These are phyloP conservation scores for Euspilapteryx auroguttella DNA, from an alignment of 2,888 invertebrate genomes.

Conservation along the genomic window DNA sequence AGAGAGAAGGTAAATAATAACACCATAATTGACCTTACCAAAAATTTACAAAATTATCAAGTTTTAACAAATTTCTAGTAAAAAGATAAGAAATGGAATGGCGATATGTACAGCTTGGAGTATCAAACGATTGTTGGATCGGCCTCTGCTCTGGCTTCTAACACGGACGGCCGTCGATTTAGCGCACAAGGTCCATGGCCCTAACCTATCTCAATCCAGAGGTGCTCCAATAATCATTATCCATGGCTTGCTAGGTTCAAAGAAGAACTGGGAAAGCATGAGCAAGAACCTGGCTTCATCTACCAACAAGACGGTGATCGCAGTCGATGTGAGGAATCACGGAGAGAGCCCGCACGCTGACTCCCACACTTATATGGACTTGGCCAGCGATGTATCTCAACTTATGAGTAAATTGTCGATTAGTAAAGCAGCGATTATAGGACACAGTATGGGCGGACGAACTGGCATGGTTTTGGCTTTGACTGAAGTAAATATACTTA, in stretches of 20 bases:
- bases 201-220: slow-evolving; percentile 10
- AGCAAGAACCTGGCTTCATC: slow-evolving; percentile 67
- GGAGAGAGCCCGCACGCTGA: slow-evolving; percentile 82
- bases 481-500: slow-evolving; percentile 27
- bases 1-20: no score
- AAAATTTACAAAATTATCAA: no score
- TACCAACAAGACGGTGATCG: slow-evolving; percentile 67
- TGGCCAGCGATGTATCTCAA: slow-evolving; percentile 71
- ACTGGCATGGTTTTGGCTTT: slow-evolving; percentile 80
- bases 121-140: neutral
- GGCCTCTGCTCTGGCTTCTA: neutral
- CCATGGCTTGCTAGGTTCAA: slow-evolving; percentile 88
- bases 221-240: slow-evolving; percentile 68
- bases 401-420: slow-evolving; percentile 62
- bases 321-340: slow-evolving; percentile 89
- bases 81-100: neutral
- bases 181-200: slow-evolving; percentile 16
- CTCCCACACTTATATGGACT: slow-evolving; percentile 68
- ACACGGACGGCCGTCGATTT: slow-evolving; percentile 12
- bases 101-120: no score
- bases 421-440: slow-evolving; percentile 65
- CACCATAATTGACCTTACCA: neutral
- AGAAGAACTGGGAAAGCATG: slow-evolving; percentile 83
- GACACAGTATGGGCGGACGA: slow-evolving; percentile 94
- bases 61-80: no score